Percentiles rank a stretch among this genome's conserved stretches.
Conservation (phyloP, 2,888 invertebrate genomes). For the Megastigmus dorsalis region DNA sequence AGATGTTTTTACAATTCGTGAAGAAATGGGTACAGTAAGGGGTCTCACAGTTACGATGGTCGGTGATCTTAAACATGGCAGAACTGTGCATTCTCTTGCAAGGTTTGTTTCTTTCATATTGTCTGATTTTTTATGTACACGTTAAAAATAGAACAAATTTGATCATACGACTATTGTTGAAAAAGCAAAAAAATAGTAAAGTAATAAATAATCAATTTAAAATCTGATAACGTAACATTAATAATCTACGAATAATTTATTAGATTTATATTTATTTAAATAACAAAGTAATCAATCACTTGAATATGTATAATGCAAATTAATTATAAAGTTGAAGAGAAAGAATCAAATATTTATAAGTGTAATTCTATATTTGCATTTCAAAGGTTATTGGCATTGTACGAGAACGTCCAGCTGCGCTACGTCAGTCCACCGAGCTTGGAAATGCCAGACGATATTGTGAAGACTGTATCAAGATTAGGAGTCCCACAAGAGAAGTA, state of each 20-base stretch:
- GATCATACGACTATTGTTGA: no score
- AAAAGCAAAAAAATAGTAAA: no score
- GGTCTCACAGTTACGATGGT: conserved; percentile 98
- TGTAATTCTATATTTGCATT: conserved; percentile 20
- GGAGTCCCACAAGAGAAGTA: conserved; percentile 86
- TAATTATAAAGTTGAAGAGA: not conserved
- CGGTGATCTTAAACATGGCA: conserved; percentile 97
- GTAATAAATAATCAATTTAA: no score
- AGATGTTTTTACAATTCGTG: conserved; percentile 97
- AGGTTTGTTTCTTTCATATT: conserved; percentile 73
- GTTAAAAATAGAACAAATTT: no score
- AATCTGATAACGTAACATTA: no score
- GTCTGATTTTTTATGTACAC: no score
- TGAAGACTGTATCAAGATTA: conserved; percentile 85
- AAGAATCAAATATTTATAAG: conserved; percentile 23
- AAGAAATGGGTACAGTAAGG: conserved; percentile 99
- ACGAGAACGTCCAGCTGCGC: conserved; percentile 89
- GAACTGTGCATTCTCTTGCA: conserved; percentile 98
- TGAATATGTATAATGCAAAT: conserved; percentile 15
- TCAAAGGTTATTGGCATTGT: conserved; percentile 86
- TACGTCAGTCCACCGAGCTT: conserved; percentile 93
- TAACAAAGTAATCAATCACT: no score
- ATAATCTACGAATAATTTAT: no score
- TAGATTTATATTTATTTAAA: no score
- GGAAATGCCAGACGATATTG: conserved; percentile 93